Evolutionary conservation across 2,797 vertebrate species (phyloP).

Genomic region (Melanotaenia boesemani): DNA sequence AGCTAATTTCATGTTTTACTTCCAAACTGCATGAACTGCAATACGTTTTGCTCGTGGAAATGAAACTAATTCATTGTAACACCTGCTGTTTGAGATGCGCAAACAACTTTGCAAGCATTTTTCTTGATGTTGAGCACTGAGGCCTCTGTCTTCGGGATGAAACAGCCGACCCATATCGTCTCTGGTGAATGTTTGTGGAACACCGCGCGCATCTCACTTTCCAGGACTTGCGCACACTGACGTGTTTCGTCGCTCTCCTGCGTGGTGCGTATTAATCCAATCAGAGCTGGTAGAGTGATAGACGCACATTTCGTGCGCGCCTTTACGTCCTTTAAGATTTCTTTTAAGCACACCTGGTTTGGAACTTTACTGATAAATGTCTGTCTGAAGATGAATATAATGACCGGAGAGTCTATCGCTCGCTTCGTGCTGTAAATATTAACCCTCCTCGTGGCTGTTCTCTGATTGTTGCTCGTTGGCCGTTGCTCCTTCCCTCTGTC

Average conservation of each 20-base stretch:
- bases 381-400: slow-evolving; percentile 82
- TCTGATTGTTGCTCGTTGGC: slow-evolving; percentile 17
- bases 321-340: slow-evolving; percentile 83
- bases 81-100: slow-evolving; percentile 78
- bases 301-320: slow-evolving; percentile 69
- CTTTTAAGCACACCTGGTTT: slow-evolving; percentile 65
- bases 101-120: slow-evolving; percentile 72
- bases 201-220: slow-evolving; percentile 74
- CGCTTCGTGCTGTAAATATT: slow-evolving; percentile 56
- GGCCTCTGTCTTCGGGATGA: slow-evolving; percentile 67
- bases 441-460: slow-evolving; percentile 29
- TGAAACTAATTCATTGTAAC: slow-evolving; percentile 17
- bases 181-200: slow-evolving; percentile 76
- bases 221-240: slow-evolving; percentile 67
- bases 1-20: neutral
- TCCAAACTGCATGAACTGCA: neutral
- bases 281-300: slow-evolving; percentile 68
- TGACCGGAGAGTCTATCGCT: slow-evolving; percentile 72
- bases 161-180: slow-evolving; percentile 80
- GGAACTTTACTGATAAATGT: slow-evolving; percentile 58
- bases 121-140: slow-evolving; percentile 73
- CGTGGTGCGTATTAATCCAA: slow-evolving; percentile 77
- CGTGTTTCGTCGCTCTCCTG: slow-evolving; percentile 60
- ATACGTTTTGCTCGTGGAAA: neutral
- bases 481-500: neutral